phyloP scores from a whole-genome alignment of 2,888 invertebrate genomes.

The Amphipyra tragopoginis region DNA sequence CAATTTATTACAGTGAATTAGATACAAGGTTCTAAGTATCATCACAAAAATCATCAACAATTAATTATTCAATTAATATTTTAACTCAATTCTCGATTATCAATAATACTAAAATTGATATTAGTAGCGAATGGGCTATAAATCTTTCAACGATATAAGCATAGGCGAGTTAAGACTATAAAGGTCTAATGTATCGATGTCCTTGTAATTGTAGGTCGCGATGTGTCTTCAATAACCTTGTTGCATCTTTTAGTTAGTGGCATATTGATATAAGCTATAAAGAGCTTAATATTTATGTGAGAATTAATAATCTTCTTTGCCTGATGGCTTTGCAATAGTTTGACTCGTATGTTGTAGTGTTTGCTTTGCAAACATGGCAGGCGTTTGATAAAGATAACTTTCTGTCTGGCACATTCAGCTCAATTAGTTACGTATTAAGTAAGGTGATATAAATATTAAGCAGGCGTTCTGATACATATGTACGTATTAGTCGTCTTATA shows the following conservation, averaged over 20 bases:
- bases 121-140: conserved; percentile 35
- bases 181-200: conserved; percentile 26
- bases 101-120: conserved; percentile 34
- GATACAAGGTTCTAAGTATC: no score
- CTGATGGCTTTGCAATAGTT: conserved; percentile 11
- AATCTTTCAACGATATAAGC: conserved; percentile 29
- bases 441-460: no score
- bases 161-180: conserved; percentile 9
- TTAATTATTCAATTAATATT: conserved; percentile 31
- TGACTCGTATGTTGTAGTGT: not conserved
- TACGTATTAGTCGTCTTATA: no score
- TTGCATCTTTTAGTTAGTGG: conserved; percentile 11
- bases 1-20: no score
- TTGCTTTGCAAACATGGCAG: conserved; percentile 20
- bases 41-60: conserved; percentile 8
- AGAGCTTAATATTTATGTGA: not conserved
- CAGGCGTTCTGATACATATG: no score
- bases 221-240: conserved; percentile 31
- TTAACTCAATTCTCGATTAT: conserved; percentile 23
- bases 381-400: conserved; percentile 26
- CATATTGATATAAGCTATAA: conserved; percentile 11
- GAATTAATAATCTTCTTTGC: conserved; percentile 1
- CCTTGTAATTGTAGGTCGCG: conserved; percentile 42
- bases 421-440: no score
- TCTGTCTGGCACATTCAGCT: no score